phyloP scores from a whole-genome alignment of 2,797 vertebrate genomes.

The Chanos chanos region DNA sequence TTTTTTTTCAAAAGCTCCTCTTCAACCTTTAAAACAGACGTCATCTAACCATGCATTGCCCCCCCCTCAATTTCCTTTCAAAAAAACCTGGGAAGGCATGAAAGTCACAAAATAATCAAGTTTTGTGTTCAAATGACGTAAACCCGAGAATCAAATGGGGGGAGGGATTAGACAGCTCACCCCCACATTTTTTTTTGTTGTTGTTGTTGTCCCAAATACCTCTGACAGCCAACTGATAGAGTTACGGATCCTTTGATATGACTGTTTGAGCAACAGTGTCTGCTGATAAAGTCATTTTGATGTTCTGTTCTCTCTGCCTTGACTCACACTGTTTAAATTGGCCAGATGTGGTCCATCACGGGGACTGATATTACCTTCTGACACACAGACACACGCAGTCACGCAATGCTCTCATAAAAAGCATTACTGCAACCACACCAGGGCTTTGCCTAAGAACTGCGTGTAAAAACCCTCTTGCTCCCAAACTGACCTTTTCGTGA shows the following conservation, averaged over 20 bases:
- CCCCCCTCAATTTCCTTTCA: constrained; percentile 7
- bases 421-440: too few relatives aligned
- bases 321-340: constrained; percentile 14
- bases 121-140: constrained; percentile 28
- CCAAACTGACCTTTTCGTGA: constrained; percentile 8
- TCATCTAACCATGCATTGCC: constrained; percentile 24
- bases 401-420: too few relatives aligned
- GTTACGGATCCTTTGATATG: constrained; percentile 23
- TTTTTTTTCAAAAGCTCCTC: too few relatives aligned
- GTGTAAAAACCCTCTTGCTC: constrained; percentile 18
- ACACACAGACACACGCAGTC: neutral
- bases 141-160: constrained; percentile 19
- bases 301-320: neutral
- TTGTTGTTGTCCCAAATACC: constrained; percentile 3
- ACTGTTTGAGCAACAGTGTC: constrained; percentile 8
- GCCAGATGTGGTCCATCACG: constrained; percentile 13
- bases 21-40: constrained; percentile 31
- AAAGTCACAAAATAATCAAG: constrained; percentile 5
- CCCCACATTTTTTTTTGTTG: neutral
- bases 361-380: constrained; percentile 1
- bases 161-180: constrained; percentile 6
- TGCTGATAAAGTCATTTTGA: neutral
- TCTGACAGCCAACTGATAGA: neutral
- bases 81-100: neutral
- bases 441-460: too few relatives aligned